Evolutionary conservation across 2,797 vertebrate species (phyloP), one percentile per base, ranked within the genome.

Genomic region (Podarcis siculus): DNA sequence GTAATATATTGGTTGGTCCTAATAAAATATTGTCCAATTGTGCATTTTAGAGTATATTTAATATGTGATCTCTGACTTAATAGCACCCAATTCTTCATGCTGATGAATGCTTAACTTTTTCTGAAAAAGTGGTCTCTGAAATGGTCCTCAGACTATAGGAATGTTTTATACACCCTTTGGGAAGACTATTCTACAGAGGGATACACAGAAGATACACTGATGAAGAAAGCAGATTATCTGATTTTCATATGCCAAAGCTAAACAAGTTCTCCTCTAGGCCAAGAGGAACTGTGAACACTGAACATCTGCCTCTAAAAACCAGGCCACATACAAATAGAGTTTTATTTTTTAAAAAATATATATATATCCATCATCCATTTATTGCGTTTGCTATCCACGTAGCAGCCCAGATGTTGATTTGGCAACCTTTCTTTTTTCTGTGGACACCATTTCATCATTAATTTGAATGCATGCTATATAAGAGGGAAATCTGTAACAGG

Each of bases 281-380:
- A 80, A 89, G 83, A 83, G 9, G 12, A 86, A 85, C 58, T 1
- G 0, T 2, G 0, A 69, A 58, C 3, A 4, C 2, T 15, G 71
- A 83, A 10, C 19, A 78, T 39, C 58, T 58, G 39, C 27, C 85
- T 27, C 39, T 49, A 77, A 86, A 88, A 89, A 42, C 12, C 78
- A 81, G 0, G 0, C 27, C 21, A 42, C 2, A 2, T 8, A 27
- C 10, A 8, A 8, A 80, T n/a, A 12, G 8, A 23, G 27, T 83
- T 80, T 55, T 15, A 1, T 55, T 55, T 55, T 55, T 55, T 73
- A 3, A 39, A 67, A 49, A 86, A 83, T 55, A 42, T 42, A 45
- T 12, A 49, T 1, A 49, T 49, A 87, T 49, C 67, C 73, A 49
- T 49, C n/a, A 1, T 37, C 82, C 58, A 55, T 25, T 72, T 77